Conservation (phyloP, 2,797 vertebrate genomes). For the Acestrorhynchus altus region DNA sequence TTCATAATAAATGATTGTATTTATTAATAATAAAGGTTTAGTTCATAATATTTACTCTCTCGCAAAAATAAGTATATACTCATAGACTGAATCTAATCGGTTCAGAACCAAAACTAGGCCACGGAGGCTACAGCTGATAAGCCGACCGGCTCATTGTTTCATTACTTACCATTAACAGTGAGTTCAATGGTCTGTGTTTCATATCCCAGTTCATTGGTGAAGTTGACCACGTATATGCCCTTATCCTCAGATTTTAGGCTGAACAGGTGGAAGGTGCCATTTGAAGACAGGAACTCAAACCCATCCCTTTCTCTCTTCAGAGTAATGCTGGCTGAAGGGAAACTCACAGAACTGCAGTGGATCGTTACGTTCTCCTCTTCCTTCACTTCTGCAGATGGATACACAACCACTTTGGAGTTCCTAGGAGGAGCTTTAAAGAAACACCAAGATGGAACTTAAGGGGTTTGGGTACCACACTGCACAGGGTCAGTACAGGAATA, state of each 20-base stretch:
- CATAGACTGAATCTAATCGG: too few species aligned
- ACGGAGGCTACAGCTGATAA: too few species aligned
- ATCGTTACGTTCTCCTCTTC: neutral
- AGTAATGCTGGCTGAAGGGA: neutral
- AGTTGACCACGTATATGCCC: neutral
- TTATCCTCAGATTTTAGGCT: neutral
- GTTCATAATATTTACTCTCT: too few species aligned
- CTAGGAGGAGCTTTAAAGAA: neutral
- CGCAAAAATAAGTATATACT: too few species aligned
- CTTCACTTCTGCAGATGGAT: neutral
- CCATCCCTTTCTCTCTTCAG: neutral
- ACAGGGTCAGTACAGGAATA: too few species aligned
- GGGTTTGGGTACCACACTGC: too few species aligned
- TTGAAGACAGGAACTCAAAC: neutral
- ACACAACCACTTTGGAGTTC: neutral
- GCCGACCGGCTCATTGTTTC: too few species aligned
- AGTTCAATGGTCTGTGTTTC: neutral
- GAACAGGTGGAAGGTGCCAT: neutral
- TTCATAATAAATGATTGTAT: too few species aligned
- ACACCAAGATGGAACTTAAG: neutral
- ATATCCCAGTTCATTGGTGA: slow-evolving; percentile 1
- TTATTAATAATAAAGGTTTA: too few species aligned
- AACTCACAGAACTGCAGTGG: neutral
- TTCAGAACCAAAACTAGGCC: too few species aligned
- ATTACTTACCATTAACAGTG: neutral